These are phyloP conservation scores for Potorous gilbertii DNA, from an alignment of 2,797 vertebrate genomes.

Conservation along the genomic window DNA sequence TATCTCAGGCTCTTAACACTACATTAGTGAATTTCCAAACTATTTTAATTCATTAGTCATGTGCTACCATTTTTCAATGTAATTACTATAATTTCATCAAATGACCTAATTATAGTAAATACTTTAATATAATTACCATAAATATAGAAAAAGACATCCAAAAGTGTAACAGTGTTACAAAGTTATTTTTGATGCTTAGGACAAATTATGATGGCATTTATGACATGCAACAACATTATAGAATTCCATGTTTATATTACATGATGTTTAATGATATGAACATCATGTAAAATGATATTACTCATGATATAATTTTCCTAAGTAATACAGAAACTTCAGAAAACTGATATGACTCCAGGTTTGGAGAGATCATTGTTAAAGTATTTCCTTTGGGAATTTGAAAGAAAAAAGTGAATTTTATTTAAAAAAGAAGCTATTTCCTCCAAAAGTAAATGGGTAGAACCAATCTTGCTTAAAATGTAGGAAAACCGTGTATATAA, in stretches of 20 bases:
- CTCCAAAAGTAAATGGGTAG: neutral
- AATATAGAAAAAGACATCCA: conserved; percentile 85
- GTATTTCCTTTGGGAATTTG: conserved; percentile 40
- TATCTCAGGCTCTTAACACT: conserved; percentile 83
- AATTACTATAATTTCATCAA: conserved; percentile 90
- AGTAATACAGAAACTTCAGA: conserved; percentile 71
- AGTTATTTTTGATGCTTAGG: conserved; percentile 87
- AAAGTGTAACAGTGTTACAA: conserved; percentile 86
- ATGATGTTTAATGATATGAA: conserved; percentile 81
- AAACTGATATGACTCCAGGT: conserved; percentile 2
- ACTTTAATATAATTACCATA: conserved; percentile 88
- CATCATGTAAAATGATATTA: conserved; percentile 83
- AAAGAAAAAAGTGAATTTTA: conserved; percentile 42
- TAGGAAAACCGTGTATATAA: conserved; percentile 18
- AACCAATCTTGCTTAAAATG: neutral
- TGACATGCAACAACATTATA: conserved; percentile 81
- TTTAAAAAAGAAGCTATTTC: conserved; percentile 49
- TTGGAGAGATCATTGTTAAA: conserved; percentile 55
- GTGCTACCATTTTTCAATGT: conserved; percentile 88
- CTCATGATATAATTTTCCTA: conserved; percentile 66
- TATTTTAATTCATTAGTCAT: conserved; percentile 89
- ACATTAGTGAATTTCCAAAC: conserved; percentile 86
- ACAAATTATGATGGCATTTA: conserved; percentile 85
- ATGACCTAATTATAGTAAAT: conserved; percentile 90
- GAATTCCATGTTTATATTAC: conserved; percentile 76